Conservation (phyloP, 2,888 invertebrate species). For the Hirtodrosophila confusa region DNA sequence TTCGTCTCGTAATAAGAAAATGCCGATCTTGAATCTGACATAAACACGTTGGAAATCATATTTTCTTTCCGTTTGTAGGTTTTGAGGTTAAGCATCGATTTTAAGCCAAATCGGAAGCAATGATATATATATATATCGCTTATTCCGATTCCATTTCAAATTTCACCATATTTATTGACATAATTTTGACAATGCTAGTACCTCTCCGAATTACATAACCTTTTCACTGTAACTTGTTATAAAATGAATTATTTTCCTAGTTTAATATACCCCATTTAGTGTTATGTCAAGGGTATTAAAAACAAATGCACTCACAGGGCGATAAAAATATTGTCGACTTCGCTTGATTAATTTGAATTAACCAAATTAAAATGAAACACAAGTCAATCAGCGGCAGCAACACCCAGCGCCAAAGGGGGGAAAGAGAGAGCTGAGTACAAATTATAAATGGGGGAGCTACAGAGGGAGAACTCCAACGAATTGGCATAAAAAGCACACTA, state of each 20-base stretch:
- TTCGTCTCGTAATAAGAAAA: no score
- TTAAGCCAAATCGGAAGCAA: no score
- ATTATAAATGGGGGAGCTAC: conserved; percentile 5
- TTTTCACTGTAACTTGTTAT: no score
- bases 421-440: not conserved
- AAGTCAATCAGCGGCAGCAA: conserved; percentile 78
- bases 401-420: conserved; percentile 56
- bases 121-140: no score
- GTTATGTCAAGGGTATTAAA: conserved; percentile 8
- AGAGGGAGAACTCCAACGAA: conserved; percentile 31
- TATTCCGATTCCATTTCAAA: no score
- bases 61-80: no score
- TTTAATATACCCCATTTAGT: not conserved
- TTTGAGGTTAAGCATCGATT: no score
- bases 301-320: conserved; percentile 44
- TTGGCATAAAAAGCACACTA: conserved; percentile 50
- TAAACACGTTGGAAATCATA: no score
- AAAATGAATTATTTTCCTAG: not conserved
- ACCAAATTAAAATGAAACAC: conserved; percentile 83
- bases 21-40: no score
- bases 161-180: no score
- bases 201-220: no score
- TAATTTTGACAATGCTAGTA: no score
- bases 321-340: conserved; percentile 71
- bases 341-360: conserved; percentile 84